Evolutionary conservation across 2,797 vertebrate species (phyloP), one percentile per base, ranked within the genome.

Genomic region (Platyrinchus mystaceus): DNA sequence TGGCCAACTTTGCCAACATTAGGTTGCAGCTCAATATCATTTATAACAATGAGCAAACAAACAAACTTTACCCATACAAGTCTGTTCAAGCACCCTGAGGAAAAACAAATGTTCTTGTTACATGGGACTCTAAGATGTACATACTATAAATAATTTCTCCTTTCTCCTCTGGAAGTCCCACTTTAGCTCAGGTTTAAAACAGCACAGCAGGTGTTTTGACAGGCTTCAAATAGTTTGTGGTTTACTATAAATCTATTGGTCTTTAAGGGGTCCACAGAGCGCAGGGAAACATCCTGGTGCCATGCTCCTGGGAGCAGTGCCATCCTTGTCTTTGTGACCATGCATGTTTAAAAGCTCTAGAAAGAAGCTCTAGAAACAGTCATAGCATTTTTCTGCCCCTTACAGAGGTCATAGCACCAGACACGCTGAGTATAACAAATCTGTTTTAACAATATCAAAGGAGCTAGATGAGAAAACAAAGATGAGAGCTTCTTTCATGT

Each of bases 311-410:
- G 39, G 26, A 90, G 36, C 17, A 53, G 26, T 36, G 68, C 23
- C 6, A 9, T 43, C 52, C 73, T 52, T 67, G n/a, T 37, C 60
- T 49, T 74, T 26, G 16, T 52, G 63, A 39, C 28, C 28, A 12
- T 14, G 18, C 15, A 50, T 0, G 0, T 53, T 39, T 73, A 37
- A 62, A 69, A 76, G 63, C n/a, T 32, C 50, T n/a, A n/a, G n/a
- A n/a, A n/a, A n/a, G n/a, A n/a, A 21, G 14, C 12, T 23, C 21
- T 46, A 27, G 53, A 47, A 36, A 80, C 0, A 0, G 13, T 18
- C 50, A 21, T 10, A 64, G 53, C 12, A 23, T 20, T 79, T 62
- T 89, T 32, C 39, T 71, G 7, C 18, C 52, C n/a, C 21, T 69
- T 84, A 43, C 41, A 47, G 32, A 64, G 32, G 63, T 71, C 47